A percentile compares a stretch with the other conserved stretches of the same genome.
Conservation (phyloP, 1,140 invertebrate genomes). For the Eupristina koningsbergeri region DNA sequence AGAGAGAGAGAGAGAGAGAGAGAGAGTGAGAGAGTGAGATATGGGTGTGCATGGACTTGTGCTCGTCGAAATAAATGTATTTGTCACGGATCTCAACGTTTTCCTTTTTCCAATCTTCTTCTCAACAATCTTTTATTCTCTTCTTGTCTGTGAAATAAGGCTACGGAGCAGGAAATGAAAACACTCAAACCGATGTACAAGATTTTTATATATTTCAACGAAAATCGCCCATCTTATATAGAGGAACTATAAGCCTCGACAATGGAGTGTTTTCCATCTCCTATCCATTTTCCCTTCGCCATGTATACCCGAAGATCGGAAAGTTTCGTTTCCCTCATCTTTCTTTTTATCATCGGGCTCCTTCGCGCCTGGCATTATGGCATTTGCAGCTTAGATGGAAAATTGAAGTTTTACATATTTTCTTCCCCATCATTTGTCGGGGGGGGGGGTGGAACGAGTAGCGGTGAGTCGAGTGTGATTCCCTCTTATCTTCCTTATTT, state of each 20-base stretch:
- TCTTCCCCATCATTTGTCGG: neutral
- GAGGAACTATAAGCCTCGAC: neutral
- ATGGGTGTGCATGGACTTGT: neutral
- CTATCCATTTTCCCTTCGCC: neutral
- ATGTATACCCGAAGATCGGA: neutral
- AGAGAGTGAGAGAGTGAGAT: too few relatives aligned
- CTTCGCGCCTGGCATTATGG: neutral
- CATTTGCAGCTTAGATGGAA: neutral
- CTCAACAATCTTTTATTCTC: neutral
- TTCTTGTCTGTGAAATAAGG: neutral
- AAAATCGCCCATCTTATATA: neutral
- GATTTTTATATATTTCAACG: conserved; percentile 7
- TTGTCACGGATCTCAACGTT: too few relatives aligned
- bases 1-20: too few relatives aligned
- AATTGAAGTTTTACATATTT: conserved; percentile 6
- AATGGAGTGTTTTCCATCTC: conserved; percentile 28
- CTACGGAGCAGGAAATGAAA: conserved; percentile 7
- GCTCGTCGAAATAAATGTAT: conserved; percentile 3
- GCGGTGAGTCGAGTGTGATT: neutral
- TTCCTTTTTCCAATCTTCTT: too few relatives aligned
- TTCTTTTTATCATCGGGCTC: neutral
- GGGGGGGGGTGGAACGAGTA: neutral
- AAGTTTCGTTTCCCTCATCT: conserved; percentile 17
- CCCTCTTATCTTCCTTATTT: neutral
- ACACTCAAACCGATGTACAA: neutral